A percentile compares a stretch with the other conserved stretches of the same genome.
Evolutionary conservation across 2,888 invertebrate genomes (phyloP).

Genomic region (Rotaria socialis): DNA sequence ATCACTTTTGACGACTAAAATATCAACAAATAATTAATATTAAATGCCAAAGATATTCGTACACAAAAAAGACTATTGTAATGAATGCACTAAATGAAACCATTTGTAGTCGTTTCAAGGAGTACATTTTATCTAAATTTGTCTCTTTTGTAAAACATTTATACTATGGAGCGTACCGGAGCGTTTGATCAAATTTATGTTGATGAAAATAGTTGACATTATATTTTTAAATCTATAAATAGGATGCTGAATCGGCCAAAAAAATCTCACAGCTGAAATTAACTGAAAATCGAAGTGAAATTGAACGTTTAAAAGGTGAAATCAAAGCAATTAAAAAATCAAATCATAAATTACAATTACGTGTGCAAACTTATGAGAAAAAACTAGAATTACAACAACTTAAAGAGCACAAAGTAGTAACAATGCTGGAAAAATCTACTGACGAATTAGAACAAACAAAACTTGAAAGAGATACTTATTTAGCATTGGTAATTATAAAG

Average conservation of each 20-base stretch:
- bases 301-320: constrained; percentile 30
- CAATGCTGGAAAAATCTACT: constrained; percentile 49
- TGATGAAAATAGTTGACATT: too few relatives aligned
- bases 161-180: too few relatives aligned
- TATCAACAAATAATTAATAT: too few relatives aligned
- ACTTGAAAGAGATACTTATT: constrained; percentile 55
- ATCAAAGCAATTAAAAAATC: neutral
- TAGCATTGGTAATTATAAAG: constrained; percentile 52
- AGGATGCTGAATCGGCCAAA: constrained; percentile 10
- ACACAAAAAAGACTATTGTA: too few relatives aligned
- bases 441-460: constrained; percentile 54
- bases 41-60: too few relatives aligned
- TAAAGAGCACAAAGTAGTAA: constrained; percentile 53
- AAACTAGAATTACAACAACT: constrained; percentile 54
- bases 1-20: too few relatives aligned
- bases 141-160: too few relatives aligned
- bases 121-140: too few relatives aligned
- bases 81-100: too few relatives aligned
- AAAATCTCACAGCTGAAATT: neutral
- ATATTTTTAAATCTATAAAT: neutral
- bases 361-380: constrained; percentile 52
- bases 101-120: too few relatives aligned
- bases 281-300: neutral
- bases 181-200: too few relatives aligned
- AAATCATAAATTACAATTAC: constrained; percentile 52